Evolutionary conservation across 1,140 invertebrate genomes (phyloP).

Genomic region (Aphelinus certus): DNA sequence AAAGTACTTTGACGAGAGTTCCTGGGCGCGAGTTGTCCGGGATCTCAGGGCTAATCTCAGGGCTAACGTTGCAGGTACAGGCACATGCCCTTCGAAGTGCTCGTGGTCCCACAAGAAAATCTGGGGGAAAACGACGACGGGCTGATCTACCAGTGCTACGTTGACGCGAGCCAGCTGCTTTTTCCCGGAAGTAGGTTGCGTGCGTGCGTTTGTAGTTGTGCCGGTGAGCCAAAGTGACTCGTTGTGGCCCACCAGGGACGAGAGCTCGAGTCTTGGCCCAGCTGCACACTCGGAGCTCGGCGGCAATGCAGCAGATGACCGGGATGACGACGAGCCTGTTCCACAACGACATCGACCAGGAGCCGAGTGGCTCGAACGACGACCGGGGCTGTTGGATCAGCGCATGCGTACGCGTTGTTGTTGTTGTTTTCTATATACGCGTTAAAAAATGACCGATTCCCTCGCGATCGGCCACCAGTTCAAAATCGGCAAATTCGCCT

Average conservation of each 20-base stretch:
- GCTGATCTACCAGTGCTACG: conserved; percentile 51
- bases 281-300: conserved; percentile 34
- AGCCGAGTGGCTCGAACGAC: background rate
- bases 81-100: conserved; percentile 52
- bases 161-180: conserved; percentile 49
- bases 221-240: no score
- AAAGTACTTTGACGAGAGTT: conserved; percentile 39
- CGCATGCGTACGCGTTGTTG: no score
- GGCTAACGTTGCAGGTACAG: conserved; percentile 40
- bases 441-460: no score
- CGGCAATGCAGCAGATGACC: conserved; percentile 43
- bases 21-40: no score
- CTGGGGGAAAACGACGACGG: background rate
- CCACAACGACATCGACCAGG: background rate
- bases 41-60: no score
- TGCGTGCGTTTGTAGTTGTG: background rate
- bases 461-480: no score
- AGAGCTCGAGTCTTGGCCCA: conserved; percentile 43
- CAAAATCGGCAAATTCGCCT: no score
- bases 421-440: no score
- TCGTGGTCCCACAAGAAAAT: conserved; percentile 4
- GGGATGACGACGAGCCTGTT: conserved; percentile 44
- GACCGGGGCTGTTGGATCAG: no score
- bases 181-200: conserved; percentile 51
- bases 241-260: conserved; percentile 33